Percentiles rank a stretch among this genome's conserved stretches.
Conservation (phyloP, 1,140 invertebrate species). For the Centruroides vittatus region DNA sequence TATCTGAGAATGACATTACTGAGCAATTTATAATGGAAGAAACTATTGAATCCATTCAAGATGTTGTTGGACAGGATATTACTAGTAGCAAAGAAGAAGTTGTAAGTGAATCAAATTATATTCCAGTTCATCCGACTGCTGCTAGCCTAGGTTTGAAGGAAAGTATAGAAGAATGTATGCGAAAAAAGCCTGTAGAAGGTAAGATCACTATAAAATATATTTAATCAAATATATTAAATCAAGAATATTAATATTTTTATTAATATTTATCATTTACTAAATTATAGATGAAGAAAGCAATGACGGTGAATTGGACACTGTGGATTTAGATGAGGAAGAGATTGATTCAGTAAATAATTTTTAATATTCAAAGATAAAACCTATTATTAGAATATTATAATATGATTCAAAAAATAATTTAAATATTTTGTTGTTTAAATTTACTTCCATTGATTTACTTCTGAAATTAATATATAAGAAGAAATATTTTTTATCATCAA, state of each 20-base stretch:
- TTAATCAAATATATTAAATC: no score
- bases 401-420: no score
- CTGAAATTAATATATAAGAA: no score
- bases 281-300: constrained; percentile 22
- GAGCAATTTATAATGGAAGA: constrained; percentile 20
- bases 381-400: no score
- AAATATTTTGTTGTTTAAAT: no score
- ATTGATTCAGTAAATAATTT: constrained; percentile 39
- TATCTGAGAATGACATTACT: not conserved
- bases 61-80: not conserved
- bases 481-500: no score
- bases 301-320: constrained; percentile 54
- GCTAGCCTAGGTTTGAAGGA: constrained; percentile 29
- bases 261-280: not conserved
- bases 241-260: not conserved
- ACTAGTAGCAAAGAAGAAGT: no score
- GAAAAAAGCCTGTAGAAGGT: constrained; percentile 1
- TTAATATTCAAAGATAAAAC: no score
- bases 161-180: constrained; percentile 29
- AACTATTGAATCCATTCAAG: constrained; percentile 19
- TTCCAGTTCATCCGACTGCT: constrained; percentile 23
- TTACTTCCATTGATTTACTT: no score
- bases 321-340: constrained; percentile 74
- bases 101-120: no score
- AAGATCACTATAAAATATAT: not conserved